Evolutionary conservation across 2,797 vertebrate genomes (phyloP).

Genomic region (Rhincodon typus): DNA sequence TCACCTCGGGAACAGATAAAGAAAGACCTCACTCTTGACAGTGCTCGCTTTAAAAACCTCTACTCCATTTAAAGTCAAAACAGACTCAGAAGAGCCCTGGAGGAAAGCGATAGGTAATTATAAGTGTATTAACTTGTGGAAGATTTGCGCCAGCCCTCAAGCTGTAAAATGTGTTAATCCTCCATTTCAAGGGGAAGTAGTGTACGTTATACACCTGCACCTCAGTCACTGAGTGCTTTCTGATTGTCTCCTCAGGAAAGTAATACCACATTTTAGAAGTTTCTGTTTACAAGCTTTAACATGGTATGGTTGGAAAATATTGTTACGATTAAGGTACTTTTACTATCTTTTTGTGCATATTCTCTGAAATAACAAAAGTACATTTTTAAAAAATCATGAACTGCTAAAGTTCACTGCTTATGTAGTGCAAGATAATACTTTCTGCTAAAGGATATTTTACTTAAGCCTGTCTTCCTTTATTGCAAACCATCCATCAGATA

Average conservation of each 20-base stretch:
- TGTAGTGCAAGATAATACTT: neutral
- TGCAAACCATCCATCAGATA: neutral
- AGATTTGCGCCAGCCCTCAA: slow-evolving; percentile 22
- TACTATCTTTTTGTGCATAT: neutral
- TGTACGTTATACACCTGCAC: slow-evolving; percentile 36
- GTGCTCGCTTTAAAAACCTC: slow-evolving; percentile 27
- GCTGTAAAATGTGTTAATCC: slow-evolving; percentile 33
- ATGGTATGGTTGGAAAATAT: neutral
- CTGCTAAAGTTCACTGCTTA: neutral
- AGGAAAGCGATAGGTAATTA: slow-evolving; percentile 44
- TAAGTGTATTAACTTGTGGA: slow-evolving; percentile 36
- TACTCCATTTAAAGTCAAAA: slow-evolving; percentile 35
- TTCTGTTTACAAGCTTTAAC: slow-evolving; percentile 19
- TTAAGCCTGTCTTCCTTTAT: neutral
- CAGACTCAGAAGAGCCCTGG: neutral
- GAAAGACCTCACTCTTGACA: slow-evolving; percentile 14
- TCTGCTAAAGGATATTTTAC: neutral
- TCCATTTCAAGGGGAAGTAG: slow-evolving; percentile 32
- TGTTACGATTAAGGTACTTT: neutral
- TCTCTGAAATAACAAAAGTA: neutral
- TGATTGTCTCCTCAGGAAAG: slow-evolving; percentile 2
- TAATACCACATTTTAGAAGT: neutral
- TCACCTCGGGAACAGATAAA: slow-evolving; percentile 30
- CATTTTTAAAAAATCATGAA: neutral
- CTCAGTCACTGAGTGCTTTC: neutral